Evolutionary conservation across 2,888 invertebrate species (phyloP).

Genomic region (Rotaria magnacalcarata): DNA sequence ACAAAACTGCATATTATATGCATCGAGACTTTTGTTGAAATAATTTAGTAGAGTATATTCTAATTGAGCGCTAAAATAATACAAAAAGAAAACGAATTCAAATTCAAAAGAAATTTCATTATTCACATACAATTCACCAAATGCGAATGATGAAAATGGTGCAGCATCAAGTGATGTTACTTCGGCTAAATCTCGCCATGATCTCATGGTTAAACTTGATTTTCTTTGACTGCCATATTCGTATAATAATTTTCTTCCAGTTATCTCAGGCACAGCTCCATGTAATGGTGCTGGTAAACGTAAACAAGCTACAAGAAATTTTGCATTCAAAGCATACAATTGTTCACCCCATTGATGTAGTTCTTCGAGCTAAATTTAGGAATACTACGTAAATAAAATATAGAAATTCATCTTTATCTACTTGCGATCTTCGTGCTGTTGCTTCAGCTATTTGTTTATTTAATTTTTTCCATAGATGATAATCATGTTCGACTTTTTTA

Average conservation of each 20-base stretch:
- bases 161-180: not conserved
- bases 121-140: not conserved
- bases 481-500: conserved; percentile 26
- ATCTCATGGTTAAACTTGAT: conserved; percentile 11
- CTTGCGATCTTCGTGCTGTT: not conserved
- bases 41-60: conserved; percentile 5
- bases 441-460: conserved; percentile 6
- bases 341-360: conserved; percentile 13
- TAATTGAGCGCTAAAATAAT: not conserved
- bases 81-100: not conserved
- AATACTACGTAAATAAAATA: not conserved
- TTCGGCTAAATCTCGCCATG: not conserved
- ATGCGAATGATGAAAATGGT: conserved; percentile 8
- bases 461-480: conserved; percentile 19
- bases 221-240: not conserved
- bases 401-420: not conserved
- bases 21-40: not conserved
- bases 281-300: conserved; percentile 13
- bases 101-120: not conserved
- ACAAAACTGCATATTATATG: not conserved
- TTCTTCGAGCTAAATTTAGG: not conserved
- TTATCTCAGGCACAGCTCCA: not conserved
- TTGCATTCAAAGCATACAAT: not conserved
- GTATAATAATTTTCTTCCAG: not conserved
- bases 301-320: conserved; percentile 17